Conservation (phyloP, 2,888 invertebrate genomes). For the Cylindroiulus punctatus region DNA sequence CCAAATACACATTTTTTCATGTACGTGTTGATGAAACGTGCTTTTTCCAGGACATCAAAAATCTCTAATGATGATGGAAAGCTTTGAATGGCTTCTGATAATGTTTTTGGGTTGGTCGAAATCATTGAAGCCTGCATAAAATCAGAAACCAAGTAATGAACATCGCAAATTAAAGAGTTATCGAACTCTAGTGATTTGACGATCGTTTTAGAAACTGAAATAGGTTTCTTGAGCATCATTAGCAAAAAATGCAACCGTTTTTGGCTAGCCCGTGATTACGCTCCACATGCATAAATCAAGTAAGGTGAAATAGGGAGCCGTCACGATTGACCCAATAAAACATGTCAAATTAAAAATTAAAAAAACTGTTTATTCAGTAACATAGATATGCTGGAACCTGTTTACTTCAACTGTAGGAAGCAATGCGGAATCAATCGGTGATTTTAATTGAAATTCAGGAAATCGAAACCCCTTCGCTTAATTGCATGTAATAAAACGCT, state of each 20-base stretch:
- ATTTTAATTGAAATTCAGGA: slow-evolving; percentile 29
- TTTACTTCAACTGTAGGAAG: not conserved
- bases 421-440: not conserved
- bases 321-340: slow-evolving; percentile 27
- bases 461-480: slow-evolving; percentile 1
- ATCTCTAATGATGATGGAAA: too few species aligned
- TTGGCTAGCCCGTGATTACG: not conserved
- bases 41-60: too few species aligned
- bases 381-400: slow-evolving; percentile 13
- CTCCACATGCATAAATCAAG: not conserved
- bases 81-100: too few species aligned
- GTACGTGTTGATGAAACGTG: too few species aligned
- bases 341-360: not conserved
- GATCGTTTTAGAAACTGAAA: not conserved
- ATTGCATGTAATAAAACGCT: slow-evolving; percentile 14
- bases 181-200: not conserved
- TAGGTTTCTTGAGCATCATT: slow-evolving; percentile 16
- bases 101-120: too few species aligned
- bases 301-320: not conserved
- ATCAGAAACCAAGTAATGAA: not conserved
- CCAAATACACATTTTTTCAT: too few species aligned
- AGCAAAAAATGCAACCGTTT: not conserved
- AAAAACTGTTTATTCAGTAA: slow-evolving; percentile 25
- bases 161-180: not conserved
- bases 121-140: not conserved